Evolutionary conservation across 1,140 invertebrate species (phyloP), one percentile per base, ranked within the genome.

Genomic region (Phymastichus coffea): DNA sequence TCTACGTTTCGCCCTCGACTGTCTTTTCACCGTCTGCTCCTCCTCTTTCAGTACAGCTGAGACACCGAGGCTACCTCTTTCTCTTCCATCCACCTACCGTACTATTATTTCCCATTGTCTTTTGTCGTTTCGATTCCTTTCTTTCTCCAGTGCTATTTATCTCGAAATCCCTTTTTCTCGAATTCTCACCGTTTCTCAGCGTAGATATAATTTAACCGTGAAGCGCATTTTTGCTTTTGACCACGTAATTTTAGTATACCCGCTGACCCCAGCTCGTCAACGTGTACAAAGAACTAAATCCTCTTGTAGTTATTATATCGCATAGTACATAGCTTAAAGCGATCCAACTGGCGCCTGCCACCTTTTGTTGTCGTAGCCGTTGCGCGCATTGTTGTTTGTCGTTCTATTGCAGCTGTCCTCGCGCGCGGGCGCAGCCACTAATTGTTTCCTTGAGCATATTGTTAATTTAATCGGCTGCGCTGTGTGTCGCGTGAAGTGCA

Each of bases 111-210:
- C 8, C 40, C 40, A 20, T 20, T 43, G 40, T 43, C 19, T 43
- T n/a, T 43, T 20, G 20, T 43, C n/a, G 25, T 9, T 25, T 46
- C 41, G 8, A 9, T 44, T n/a, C 25, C 3, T 3, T 10, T 12
- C 43, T 26, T 26, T 46, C 43, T 46, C 43, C n/a, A n/a, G 1
- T 46, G 7, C 43, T 26, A 46, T 46, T 46, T 26, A 46, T 46
- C 43, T 26, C 25, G 4, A 2, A n/a, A 4, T 4, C 25, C 43
- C 14, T 1, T 8, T 19, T 26, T 46, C 43, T 46, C 22, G 6
- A 46, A 46, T 46, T 46, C n/a, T 19, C 12, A 15, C 25, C 28
- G 25, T 46, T 26, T 46, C 43, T 46, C 12, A 14, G 14, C 6
- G 43, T n/a, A n/a, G n/a, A n/a, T n/a, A n/a, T n/a, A n/a, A n/a